phyloP scores from a whole-genome alignment of 2,113 vertebrate species.

The Xerus inauris region DNA sequence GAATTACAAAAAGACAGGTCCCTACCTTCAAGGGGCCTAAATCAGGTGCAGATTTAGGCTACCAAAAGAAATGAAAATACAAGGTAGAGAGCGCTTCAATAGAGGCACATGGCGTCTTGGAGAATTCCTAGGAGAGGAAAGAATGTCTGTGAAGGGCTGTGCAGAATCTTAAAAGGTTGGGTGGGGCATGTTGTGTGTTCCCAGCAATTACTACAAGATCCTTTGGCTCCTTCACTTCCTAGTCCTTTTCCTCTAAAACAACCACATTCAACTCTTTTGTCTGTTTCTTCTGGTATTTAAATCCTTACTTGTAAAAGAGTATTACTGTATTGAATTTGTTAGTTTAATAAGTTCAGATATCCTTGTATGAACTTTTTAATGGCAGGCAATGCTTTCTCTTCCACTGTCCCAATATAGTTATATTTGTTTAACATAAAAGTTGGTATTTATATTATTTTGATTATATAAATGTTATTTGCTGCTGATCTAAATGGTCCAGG shows the following conservation, averaged over 20 bases:
- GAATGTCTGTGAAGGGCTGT: background rate
- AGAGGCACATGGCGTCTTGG: background rate
- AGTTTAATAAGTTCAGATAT: background rate
- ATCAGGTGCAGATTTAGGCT: background rate
- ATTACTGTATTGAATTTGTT: background rate
- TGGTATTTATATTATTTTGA: conserved; percentile 1
- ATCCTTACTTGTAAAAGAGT: background rate
- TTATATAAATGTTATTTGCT: background rate
- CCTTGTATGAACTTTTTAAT: background rate
- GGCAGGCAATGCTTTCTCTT: background rate
- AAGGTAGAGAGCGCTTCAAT: background rate
- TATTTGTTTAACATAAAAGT: background rate
- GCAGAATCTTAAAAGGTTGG: background rate
- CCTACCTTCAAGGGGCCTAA: background rate
- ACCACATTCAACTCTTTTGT: background rate
- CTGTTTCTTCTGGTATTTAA: background rate
- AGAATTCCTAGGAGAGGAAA: background rate
- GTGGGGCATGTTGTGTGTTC: background rate
- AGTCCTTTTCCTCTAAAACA: background rate
- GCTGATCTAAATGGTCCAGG: background rate
- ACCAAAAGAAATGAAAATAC: background rate
- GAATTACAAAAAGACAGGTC: background rate
- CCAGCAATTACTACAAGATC: background rate
- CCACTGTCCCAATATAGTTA: background rate
- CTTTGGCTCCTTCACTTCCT: background rate